Evolutionary conservation across 2,888 invertebrate species (phyloP).

Genomic region (Allolobophora icterica): DNA sequence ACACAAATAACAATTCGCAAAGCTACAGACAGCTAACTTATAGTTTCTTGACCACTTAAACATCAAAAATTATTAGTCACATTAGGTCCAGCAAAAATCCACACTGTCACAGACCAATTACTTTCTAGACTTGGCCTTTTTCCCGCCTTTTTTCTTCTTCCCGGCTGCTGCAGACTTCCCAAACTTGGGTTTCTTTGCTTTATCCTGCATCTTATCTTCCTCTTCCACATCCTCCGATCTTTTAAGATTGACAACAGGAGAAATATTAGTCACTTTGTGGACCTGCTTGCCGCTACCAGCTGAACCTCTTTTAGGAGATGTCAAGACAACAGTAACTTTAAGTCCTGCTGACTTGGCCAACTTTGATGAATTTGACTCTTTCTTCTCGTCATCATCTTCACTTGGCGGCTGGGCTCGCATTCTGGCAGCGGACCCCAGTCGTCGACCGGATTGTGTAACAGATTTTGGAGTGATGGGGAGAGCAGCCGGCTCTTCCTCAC

Average conservation of each 20-base stretch:
- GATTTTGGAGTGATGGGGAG: background rate
- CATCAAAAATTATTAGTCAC: conserved; percentile 7
- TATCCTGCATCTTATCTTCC: background rate
- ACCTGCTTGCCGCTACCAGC: background rate
- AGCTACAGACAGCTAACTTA: conserved; percentile 14
- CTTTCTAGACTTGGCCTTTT: conserved; percentile 4
- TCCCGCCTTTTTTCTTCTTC: background rate
- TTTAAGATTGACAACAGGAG: background rate
- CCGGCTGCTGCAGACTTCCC: background rate
- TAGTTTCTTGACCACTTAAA: background rate
- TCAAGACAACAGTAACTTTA: background rate
- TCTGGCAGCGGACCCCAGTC: background rate
- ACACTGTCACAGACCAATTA: background rate
- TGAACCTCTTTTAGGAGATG: background rate
- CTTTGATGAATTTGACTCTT: background rate
- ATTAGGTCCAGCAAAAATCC: background rate
- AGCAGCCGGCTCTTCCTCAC: background rate
- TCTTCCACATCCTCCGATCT: background rate
- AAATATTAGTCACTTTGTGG: background rate
- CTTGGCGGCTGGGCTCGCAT: background rate
- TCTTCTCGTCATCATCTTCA: conserved; percentile 24
- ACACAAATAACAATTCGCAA: background rate
- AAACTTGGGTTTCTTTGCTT: background rate
- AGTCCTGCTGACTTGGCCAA: background rate
- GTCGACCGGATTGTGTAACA: background rate